Percentiles rank a stretch among this genome's conserved stretches.
Evolutionary conservation across 2,797 vertebrate genomes (phyloP).

Genomic region (Ctenopoma kingsleyae): DNA sequence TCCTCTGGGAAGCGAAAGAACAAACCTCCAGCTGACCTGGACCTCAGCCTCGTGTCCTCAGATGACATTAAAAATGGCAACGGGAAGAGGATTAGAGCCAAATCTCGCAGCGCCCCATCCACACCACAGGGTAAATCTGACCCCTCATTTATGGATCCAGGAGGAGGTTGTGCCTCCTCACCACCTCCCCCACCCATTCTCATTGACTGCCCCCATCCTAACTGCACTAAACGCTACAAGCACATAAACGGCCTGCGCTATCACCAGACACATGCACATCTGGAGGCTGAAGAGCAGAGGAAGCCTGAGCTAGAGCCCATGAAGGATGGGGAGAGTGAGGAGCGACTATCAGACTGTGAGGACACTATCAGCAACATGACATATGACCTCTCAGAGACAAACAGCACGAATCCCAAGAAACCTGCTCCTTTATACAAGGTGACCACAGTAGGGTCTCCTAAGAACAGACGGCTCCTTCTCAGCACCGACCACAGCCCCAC

Average conservation of each 20-base stretch:
- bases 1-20: conserved; percentile 92
- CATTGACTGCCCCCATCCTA: conserved; percentile 98
- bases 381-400: conserved; percentile 90
- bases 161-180: conserved; percentile 88
- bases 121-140: conserved; percentile 96
- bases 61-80: conserved; percentile 91
- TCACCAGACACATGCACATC: conserved; percentile 97
- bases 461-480: conserved; percentile 90
- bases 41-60: conserved; percentile 92
- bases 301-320: conserved; percentile 92
- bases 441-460: conserved; percentile 90
- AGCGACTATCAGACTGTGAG: conserved; percentile 95
- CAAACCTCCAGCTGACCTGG: conserved; percentile 93
- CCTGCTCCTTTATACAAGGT: conserved; percentile 88
- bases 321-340: conserved; percentile 92
- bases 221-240: conserved; percentile 99
- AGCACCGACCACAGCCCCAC: conserved; percentile 88
- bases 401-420: conserved; percentile 82
- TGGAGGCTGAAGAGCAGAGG: conserved; percentile 87
- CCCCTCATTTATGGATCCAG: conserved; percentile 92
- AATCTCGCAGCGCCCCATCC: conserved; percentile 95
- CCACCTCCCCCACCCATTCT: conserved; percentile 90
- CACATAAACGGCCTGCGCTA: conserved; percentile 98
- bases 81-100: conserved; percentile 94
- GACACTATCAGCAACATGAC: conserved; percentile 88